These are phyloP conservation scores for Caenorhabditis japonica DNA, from an alignment of 2,888 invertebrate species.

Conservation along the genomic window DNA sequence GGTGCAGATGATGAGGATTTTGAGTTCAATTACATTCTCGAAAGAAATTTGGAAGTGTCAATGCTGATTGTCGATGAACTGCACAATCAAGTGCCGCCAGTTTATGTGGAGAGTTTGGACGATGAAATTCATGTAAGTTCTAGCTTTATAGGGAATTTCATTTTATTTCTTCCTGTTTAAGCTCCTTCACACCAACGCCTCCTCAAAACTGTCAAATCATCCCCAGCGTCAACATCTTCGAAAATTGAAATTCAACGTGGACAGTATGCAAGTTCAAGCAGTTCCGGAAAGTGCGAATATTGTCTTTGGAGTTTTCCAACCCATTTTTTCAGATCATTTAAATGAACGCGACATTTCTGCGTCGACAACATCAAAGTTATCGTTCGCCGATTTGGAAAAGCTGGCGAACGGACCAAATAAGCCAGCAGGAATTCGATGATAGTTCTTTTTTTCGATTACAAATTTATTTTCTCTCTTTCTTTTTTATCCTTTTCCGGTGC, in stretches of 20 bases:
- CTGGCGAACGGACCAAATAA: constrained; percentile 53
- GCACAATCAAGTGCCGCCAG: constrained; percentile 71
- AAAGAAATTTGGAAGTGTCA: constrained; percentile 70
- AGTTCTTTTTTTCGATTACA: too few relatives aligned
- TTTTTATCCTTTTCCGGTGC: constrained; percentile 9
- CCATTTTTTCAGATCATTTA: constrained; percentile 46
- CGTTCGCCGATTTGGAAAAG: constrained; percentile 55
- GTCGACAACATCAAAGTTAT: constrained; percentile 53
- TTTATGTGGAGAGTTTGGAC: constrained; percentile 68
- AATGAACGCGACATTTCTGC: constrained; percentile 45
- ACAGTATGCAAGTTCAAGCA: constrained; percentile 45
- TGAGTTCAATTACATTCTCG: constrained; percentile 71
- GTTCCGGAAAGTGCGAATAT: constrained; percentile 36
- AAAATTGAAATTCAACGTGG: constrained; percentile 61
- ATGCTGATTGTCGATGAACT: constrained; percentile 71
- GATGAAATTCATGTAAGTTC: constrained; percentile 62
- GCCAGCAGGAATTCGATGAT: constrained; percentile 25
- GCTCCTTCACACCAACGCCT: constrained; percentile 67
- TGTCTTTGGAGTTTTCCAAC: too few relatives aligned
- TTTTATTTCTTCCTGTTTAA: too few relatives aligned
- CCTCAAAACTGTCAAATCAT: constrained; percentile 61
- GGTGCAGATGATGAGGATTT: constrained; percentile 73
- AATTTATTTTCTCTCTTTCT: background rate
- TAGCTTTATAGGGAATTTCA: too few relatives aligned
- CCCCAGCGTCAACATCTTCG: constrained; percentile 70